Evolutionary conservation across 2,113 vertebrate species (phyloP), one percentile per base, ranked within the genome.

Genomic region (Hemiscyllium ocellatum): DNA sequence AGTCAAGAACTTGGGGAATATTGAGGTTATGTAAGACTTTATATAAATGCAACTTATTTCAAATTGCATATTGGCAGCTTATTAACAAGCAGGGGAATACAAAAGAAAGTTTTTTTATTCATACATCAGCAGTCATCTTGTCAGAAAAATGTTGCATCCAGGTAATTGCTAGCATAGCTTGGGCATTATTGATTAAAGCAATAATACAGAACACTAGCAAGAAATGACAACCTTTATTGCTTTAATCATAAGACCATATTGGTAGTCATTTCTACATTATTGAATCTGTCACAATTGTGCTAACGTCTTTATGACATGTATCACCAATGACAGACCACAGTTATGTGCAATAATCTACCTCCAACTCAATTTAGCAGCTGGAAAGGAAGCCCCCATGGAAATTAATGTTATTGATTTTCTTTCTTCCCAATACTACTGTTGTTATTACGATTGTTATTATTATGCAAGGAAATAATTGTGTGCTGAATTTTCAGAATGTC

Each of bases 121-220:
- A 50, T 70, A 50, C 66, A 68, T 69, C 66, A 26, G 91, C 91
- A 10, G 33, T 42, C 65, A 56, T 68, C 42, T 26, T 95, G 66
- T 95, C 93, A 69, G 37, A 95, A 94, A 24, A 42, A 95, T 15
- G 42, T 95, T 95, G 42, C 50, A 69, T 72, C 68, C 68, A 94
- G 42, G 68, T 95, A 95, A 95, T 95, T 94, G 61, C 33, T 69
- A 8, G 13, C 1, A 19, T 68, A 37, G n/a, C 91, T 68, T 20
- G 65, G 4, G 61, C 61, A 94, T 94, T 93, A 93, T 93, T 70
- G 93, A 95, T 95, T 95, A 95, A 95, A 70, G 93, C n/a, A 95
- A 47, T 72, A 4, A 22, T 13, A 95, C 26, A 68, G 93, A 70
- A 95, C 93, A 47, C 93, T 19, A 50, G 37, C 66, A 95, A 70